Conservation (phyloP, 2,888 invertebrate genomes). For the Sinodicranocentrus sp. region DNA sequence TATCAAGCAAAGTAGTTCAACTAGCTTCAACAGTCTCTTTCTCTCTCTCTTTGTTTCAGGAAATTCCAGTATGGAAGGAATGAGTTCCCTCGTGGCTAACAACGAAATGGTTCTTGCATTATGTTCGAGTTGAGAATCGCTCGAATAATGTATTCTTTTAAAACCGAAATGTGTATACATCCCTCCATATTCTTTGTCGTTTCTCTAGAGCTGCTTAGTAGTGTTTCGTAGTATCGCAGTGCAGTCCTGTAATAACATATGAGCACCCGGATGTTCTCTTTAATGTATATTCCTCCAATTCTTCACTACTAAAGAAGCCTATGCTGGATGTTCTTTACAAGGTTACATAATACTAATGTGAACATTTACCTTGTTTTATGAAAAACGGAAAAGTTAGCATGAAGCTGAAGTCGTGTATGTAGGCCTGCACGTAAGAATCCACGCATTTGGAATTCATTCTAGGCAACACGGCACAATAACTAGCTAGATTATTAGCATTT, state of each 20-base stretch:
- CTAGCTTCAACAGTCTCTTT: constrained; percentile 15
- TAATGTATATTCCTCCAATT: constrained; percentile 24
- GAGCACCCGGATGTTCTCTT: constrained; percentile 42
- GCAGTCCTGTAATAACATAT: constrained; percentile 18
- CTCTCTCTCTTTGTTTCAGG: constrained; percentile 26
- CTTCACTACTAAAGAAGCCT: constrained; percentile 1
- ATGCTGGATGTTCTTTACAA: not conserved
- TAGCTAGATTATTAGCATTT: constrained; percentile 63
- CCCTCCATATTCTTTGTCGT: not conserved
- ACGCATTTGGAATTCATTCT: constrained; percentile 38
- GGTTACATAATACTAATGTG: constrained; percentile 43
- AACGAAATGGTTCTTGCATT: constrained; percentile 48
- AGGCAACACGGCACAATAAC: constrained; percentile 56
- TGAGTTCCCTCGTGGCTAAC: constrained; percentile 52
- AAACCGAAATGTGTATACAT: constrained; percentile 22
- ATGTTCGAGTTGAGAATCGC: constrained; percentile 33
- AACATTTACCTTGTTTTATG: constrained; percentile 54
- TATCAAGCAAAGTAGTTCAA: constrained; percentile 34
- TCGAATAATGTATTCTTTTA: constrained; percentile 47
- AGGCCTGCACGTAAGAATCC: not conserved
- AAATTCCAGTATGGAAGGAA: constrained; percentile 51
- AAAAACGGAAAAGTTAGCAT: constrained; percentile 53
- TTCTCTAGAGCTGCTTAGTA: too few relatives aligned
- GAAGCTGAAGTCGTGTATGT: too few relatives aligned
- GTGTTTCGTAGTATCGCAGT: too few relatives aligned